Evolutionary conservation across 2,113 vertebrate species (phyloP).

Genomic region (Jacana jacana): DNA sequence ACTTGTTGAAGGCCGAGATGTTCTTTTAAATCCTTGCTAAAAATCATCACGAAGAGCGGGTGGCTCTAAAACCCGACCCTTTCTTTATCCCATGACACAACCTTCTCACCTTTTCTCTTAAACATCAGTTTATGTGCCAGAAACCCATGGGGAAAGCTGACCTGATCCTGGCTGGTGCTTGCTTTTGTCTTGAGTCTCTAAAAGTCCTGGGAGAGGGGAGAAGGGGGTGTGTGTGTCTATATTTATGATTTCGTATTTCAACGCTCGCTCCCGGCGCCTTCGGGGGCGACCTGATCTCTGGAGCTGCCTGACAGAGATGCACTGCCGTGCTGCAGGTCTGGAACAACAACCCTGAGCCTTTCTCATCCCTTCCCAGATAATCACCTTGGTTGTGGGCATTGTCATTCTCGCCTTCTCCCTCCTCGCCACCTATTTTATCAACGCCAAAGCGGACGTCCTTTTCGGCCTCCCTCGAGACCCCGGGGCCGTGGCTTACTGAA

Average conservation of each 20-base stretch:
- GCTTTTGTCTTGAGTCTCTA: background rate
- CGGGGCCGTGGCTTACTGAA: constrained; percentile 84
- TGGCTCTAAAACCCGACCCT: fast-evolving
- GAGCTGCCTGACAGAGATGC: background rate
- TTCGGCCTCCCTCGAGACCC: constrained; percentile 82
- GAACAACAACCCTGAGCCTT: background rate
- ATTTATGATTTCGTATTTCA: too few species aligned
- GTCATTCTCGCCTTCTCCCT: constrained; percentile 82
- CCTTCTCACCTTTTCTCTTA: background rate
- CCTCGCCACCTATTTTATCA: constrained; percentile 85
- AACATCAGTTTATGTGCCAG: background rate
- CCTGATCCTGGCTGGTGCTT: background rate
- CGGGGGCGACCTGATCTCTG: too few species aligned
- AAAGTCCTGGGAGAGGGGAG: too few species aligned
- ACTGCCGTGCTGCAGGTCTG: background rate
- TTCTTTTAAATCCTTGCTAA: background rate
- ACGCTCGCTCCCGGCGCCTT: too few species aligned
- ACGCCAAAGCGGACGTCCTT: constrained; percentile 88
- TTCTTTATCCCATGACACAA: background rate
- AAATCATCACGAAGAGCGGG: background rate
- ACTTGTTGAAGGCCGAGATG: background rate
- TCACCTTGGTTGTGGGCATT: constrained; percentile 86
- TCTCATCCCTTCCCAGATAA: constrained; percentile 71
- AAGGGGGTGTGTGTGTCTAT: too few species aligned
- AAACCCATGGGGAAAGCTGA: background rate